Evolutionary conservation across 2,888 invertebrate species (phyloP).

Genomic region (Drosophila nr. perissopoda): DNA sequence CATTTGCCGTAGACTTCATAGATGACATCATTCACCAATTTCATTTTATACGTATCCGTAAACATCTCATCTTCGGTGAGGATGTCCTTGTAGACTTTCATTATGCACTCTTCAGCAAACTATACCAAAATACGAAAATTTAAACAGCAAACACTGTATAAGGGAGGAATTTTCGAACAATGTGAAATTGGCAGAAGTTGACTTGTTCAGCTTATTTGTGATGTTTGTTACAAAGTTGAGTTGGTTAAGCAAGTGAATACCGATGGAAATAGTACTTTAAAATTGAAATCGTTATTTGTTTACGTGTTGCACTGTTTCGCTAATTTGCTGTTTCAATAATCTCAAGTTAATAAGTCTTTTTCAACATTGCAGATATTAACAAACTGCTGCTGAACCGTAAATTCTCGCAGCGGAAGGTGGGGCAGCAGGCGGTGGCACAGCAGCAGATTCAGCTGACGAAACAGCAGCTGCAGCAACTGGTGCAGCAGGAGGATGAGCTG

Average conservation of each 20-base stretch:
- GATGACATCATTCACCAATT: slow-evolving; percentile 95
- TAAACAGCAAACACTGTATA: background rate
- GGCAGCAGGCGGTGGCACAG: slow-evolving; percentile 75
- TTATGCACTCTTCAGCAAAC: slow-evolving; percentile 81
- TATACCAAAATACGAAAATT: background rate
- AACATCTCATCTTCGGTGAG: slow-evolving; percentile 99
- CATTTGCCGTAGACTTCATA: slow-evolving; percentile 97
- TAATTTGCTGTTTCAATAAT: background rate
- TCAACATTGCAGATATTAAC: slow-evolving; percentile 79
- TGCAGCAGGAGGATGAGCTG: slow-evolving; percentile 78
- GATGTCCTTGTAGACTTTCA: slow-evolving; percentile 98
- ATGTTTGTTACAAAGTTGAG: background rate
- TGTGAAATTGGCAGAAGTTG: no score
- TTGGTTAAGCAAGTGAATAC: no score
- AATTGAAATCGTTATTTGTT: background rate
- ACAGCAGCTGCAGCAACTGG: slow-evolving; percentile 73
- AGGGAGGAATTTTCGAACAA: background rate
- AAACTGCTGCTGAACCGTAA: slow-evolving; percentile 83
- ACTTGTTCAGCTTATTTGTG: background rate
- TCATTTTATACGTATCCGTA: slow-evolving; percentile 97
- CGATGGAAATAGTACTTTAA: background rate
- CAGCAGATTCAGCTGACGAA: slow-evolving; percentile 82
- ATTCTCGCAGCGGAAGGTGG: slow-evolving; percentile 82
- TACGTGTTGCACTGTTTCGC: background rate
- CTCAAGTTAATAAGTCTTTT: background rate